Evolutionary conservation across 2,888 invertebrate genomes (phyloP).

Genomic region (Muschampia plurimacula): DNA sequence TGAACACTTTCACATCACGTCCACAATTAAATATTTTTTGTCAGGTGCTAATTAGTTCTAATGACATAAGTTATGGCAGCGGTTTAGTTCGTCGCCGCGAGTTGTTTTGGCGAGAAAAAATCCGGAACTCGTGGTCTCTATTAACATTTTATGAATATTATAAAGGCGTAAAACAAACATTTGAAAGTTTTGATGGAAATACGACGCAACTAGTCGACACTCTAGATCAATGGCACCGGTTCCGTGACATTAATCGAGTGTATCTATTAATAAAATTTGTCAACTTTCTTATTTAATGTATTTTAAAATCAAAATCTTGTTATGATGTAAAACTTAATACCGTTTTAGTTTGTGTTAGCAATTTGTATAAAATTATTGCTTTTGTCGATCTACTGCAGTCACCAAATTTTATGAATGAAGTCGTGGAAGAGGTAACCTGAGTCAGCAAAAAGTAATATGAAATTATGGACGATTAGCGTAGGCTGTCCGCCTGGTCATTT

Average conservation of each 20-base stretch:
- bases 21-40: slow-evolving; percentile 59
- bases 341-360: slow-evolving; percentile 30
- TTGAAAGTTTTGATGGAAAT: slow-evolving; percentile 71
- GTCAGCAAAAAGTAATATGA: slow-evolving; percentile 35
- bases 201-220: slow-evolving; percentile 47
- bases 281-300: slow-evolving; percentile 48
- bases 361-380: slow-evolving; percentile 39
- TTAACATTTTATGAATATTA: slow-evolving; percentile 78
- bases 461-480: slow-evolving; percentile 44
- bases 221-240: slow-evolving; percentile 50
- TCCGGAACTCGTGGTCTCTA: slow-evolving; percentile 66
- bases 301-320: slow-evolving; percentile 38
- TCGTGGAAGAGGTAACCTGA: slow-evolving; percentile 18
- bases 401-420: slow-evolving; percentile 44
- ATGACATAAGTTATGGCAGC: slow-evolving; percentile 52
- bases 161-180: slow-evolving; percentile 64
- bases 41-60: slow-evolving; percentile 71
- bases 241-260: slow-evolving; percentile 51
- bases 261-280: slow-evolving; percentile 38
- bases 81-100: slow-evolving; percentile 57
- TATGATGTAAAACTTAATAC: slow-evolving; percentile 31
- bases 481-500: slow-evolving; percentile 58
- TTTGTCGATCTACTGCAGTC: slow-evolving; percentile 38
- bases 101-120: slow-evolving; percentile 72
- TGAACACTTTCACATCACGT: slow-evolving; percentile 43